Evolutionary conservation across 2,113 vertebrate species (phyloP), one percentile per base, ranked within the genome.

Genomic region (Glareola pratincola): DNA sequence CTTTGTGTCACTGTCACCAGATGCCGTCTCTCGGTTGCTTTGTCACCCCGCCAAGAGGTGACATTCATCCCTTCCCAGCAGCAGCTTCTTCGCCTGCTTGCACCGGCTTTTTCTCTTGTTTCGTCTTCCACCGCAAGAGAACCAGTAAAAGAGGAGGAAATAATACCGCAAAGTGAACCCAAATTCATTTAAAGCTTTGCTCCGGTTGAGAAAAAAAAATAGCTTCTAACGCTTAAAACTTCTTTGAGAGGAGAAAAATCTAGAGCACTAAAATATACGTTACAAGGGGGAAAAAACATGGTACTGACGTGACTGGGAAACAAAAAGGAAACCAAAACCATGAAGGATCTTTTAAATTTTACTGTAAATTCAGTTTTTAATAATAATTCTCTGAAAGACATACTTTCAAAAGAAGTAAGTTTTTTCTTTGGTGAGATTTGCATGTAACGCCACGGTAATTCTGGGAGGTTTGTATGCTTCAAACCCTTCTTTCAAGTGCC

Each of bases 61-160:
- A 36, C 34, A n/a, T 5, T 3, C 26, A 9, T 6, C 22, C 11
- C 6, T 64, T 36, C 37, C 10, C 54, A 22, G 57, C 66, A 14
- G 32, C 1, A 14, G 36, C 18, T 53, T 80, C 64, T 17, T 30
- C n/a, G 13, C 43, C 37, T 11, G 71, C 90, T 54, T 76, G 76
- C 54, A 97, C 87, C 18, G 82, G 96, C 85, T 98, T 97, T 71
- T 57, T 92, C 13, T 48, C 92, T 76, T 43, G 85, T 82, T 98
- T 98, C 89, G 36, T 90, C 69, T 96, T 88, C 75, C 83, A 92
- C 37, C 97, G 82, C 80, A 91, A 60, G 48, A 93, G 67, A 20
- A 88, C 72, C 23, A 81, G 74, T 48, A 97, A 96, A 88, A 98
- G 88, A 74, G 54, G 67, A 56, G 95, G 94, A 71, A 98, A 80